Conservation (phyloP, 2,797 vertebrate species). For the Labeo calbasu region DNA sequence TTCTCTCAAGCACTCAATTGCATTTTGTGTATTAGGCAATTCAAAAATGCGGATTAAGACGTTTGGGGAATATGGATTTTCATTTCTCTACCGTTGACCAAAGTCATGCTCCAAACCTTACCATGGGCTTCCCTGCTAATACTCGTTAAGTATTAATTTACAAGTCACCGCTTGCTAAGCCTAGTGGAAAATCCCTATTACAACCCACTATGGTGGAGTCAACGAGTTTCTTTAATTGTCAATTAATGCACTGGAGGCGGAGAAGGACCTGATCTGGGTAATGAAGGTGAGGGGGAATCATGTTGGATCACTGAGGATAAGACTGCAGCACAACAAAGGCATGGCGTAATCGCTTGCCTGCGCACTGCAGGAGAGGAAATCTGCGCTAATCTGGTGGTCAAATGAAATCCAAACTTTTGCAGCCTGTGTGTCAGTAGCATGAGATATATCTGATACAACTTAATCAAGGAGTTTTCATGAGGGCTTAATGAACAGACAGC, state of each 20-base stretch:
- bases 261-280: conserved; percentile 57
- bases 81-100: conserved; percentile 48
- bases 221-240: conserved; percentile 78
- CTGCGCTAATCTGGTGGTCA: conserved; percentile 42
- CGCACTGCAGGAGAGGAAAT: conserved; percentile 25
- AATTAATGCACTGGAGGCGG: conserved; percentile 71
- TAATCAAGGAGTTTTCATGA: conserved; percentile 5
- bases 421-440: conserved; percentile 11
- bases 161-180: conserved; percentile 73
- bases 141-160: conserved; percentile 74
- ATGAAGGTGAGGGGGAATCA: conserved; percentile 62
- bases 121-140: conserved; percentile 61
- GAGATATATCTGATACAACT: conserved; percentile 35
- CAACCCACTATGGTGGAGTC: conserved; percentile 64
- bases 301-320: conserved; percentile 55
- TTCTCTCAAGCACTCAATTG: conserved; percentile 36
- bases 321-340: conserved; percentile 55
- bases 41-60: conserved; percentile 60
- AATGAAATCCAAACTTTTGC: conserved; percentile 45
- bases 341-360: conserved; percentile 36
- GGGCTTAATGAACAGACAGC: conserved; percentile 18
- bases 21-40: conserved; percentile 53
- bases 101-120: conserved; percentile 60
- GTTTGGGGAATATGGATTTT: conserved; percentile 64
- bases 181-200: conserved; percentile 72